Conservation (phyloP, 1,140 invertebrate species). For the Oncopodura yosiiana region DNA sequence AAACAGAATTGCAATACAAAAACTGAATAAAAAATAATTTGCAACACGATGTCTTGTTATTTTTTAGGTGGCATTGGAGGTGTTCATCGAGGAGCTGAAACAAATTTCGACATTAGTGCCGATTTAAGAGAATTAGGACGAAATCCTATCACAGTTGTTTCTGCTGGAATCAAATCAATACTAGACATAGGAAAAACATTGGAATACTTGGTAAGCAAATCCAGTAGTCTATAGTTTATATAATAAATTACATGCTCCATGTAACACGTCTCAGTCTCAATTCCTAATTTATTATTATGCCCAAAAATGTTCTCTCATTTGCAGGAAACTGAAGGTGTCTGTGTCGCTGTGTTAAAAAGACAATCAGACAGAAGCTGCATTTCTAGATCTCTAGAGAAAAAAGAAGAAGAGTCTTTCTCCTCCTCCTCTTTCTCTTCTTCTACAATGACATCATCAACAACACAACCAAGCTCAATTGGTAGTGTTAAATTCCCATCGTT, state of each 20-base stretch:
- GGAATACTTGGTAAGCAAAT: constrained; percentile 69
- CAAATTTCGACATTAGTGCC: constrained; percentile 84
- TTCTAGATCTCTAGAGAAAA: background rate
- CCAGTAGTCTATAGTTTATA: background rate
- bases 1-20: no score
- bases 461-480: background rate
- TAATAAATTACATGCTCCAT: background rate
- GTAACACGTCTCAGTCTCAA: background rate
- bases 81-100: constrained; percentile 79
- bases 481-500: constrained; percentile 69
- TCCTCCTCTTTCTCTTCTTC: no score
- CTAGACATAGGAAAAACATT: constrained; percentile 88
- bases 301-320: constrained; percentile 18
- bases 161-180: constrained; percentile 94
- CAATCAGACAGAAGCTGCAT: constrained; percentile 42
- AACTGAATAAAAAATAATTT: background rate
- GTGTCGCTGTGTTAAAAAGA: constrained; percentile 64
- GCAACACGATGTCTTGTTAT: no score
- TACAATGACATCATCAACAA: background rate
- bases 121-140: constrained; percentile 69
- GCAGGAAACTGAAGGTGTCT: constrained; percentile 88
- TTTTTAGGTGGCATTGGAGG: constrained; percentile 78
- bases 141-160: constrained; percentile 79
- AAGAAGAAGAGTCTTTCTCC: no score
- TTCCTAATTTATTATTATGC: background rate